These are phyloP conservation scores for Mamestra brassicae DNA, from an alignment of 2,888 invertebrate species.

Conservation along the genomic window DNA sequence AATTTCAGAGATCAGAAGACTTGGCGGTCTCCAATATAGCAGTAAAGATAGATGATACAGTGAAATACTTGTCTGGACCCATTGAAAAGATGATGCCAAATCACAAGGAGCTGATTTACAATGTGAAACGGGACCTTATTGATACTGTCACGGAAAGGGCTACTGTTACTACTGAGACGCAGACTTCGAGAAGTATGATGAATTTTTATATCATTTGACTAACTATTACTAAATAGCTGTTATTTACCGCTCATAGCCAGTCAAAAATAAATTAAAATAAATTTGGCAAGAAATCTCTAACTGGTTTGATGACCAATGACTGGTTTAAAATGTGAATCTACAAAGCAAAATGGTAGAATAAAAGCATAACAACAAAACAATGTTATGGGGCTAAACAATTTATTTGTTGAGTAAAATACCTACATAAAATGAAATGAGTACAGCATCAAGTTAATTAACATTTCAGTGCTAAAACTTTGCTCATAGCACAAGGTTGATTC, in stretches of 20 bases:
- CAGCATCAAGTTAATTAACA: not conserved
- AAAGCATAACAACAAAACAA: not conserved
- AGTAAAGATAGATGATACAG: slow-evolving; percentile 90
- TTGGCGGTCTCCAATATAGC: slow-evolving; percentile 92
- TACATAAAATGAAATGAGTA: not conserved
- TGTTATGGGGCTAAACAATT: not conserved
- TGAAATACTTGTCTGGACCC: slow-evolving; percentile 90
- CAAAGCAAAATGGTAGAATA: too few relatives aligned
- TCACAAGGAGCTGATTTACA: slow-evolving; percentile 91
- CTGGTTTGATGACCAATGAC: too few relatives aligned
- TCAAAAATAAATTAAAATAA: too few relatives aligned
- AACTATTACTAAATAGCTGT: not conserved
- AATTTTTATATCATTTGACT: slow-evolving; percentile 23
- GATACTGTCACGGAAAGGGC: slow-evolving; percentile 90
- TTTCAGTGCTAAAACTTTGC: slow-evolving; percentile 23
- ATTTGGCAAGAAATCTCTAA: not conserved
- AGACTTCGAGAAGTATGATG: slow-evolving; percentile 79
- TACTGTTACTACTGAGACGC: slow-evolving; percentile 87
- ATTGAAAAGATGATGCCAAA: slow-evolving; percentile 92
- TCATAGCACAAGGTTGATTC: not conserved
- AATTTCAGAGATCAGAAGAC: slow-evolving; percentile 88
- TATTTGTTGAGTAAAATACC: not conserved
- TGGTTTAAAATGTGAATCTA: too few relatives aligned
- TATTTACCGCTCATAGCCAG: not conserved
- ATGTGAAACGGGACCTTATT: slow-evolving; percentile 92